Evolutionary conservation across 2,797 vertebrate species (phyloP).

Genomic region (Zenarchopterus dispar): DNA sequence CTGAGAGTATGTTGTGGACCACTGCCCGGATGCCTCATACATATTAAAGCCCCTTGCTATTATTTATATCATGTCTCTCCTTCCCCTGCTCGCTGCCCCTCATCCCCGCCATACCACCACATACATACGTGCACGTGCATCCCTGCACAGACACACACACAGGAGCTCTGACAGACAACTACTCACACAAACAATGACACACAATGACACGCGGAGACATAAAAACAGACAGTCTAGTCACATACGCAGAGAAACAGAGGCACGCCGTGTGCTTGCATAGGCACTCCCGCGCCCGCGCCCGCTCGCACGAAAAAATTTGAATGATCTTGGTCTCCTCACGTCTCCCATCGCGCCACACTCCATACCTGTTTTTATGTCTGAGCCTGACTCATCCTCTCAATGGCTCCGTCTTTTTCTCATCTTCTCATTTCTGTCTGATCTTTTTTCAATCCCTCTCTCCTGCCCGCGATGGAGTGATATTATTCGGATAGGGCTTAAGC

Average conservation of each 20-base stretch:
- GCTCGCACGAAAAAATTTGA: conserved; percentile 49
- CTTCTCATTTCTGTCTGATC: conserved; percentile 73
- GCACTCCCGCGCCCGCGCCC: conserved; percentile 16
- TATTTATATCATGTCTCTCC: conserved; percentile 83
- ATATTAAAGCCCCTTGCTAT: conserved; percentile 86
- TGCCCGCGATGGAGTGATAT: conserved; percentile 73
- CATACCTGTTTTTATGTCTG: conserved; percentile 77
- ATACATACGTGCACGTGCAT: conserved; percentile 61
- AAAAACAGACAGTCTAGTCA: conserved; percentile 74
- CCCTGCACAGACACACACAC: conserved; percentile 28
- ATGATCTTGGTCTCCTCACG: conserved; percentile 70
- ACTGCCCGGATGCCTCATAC: conserved; percentile 87
- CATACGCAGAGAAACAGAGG: conserved; percentile 63
- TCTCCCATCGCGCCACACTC: conserved; percentile 62
- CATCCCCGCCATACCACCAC: conserved; percentile 46
- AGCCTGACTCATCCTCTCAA: conserved; percentile 77
- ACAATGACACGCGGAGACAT: conserved; percentile 56
- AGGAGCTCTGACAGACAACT: conserved; percentile 64
- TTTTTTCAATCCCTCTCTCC: conserved; percentile 67
- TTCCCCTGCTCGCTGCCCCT: conserved; percentile 66
- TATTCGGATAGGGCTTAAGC: conserved; percentile 72
- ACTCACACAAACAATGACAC: conserved; percentile 72
- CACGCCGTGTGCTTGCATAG: conserved; percentile 22
- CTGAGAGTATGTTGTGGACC: conserved; percentile 86
- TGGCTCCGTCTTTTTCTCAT: conserved; percentile 71